Evolutionary conservation across 2,888 invertebrate genomes (phyloP).

Genomic region (Strigamia maritima): DNA sequence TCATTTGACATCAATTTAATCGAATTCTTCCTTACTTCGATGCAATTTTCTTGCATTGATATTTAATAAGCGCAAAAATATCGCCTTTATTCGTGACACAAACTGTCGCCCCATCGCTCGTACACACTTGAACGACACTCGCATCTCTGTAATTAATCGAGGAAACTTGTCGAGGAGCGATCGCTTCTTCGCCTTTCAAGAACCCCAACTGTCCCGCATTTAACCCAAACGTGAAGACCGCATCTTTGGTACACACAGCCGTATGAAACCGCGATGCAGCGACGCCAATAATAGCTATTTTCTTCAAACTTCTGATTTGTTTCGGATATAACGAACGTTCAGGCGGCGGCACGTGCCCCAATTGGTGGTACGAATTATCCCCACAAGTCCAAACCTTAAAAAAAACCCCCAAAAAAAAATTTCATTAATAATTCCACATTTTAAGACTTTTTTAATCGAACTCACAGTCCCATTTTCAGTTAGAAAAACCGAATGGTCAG

Average conservation of each 20-base stretch:
- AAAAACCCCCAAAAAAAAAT: background rate
- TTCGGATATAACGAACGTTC: slow-evolving; percentile 56
- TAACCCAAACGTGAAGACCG: slow-evolving; percentile 73
- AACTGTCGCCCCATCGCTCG: slow-evolving; percentile 67
- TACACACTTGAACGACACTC: slow-evolving; percentile 59
- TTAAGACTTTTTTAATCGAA: slow-evolving; percentile 34
- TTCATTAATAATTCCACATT: no score
- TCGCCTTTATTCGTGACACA: slow-evolving; percentile 65
- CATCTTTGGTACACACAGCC: slow-evolving; percentile 61
- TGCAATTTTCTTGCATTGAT: slow-evolving; percentile 66
- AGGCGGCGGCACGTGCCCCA: slow-evolving; percentile 60
- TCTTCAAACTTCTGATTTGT: slow-evolving; percentile 48
- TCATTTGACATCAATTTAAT: background rate
- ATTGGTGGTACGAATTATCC: slow-evolving; percentile 63
- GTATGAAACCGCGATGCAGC: slow-evolving; percentile 70
- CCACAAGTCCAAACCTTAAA: slow-evolving; percentile 62
- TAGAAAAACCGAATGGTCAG: slow-evolving; percentile 66
- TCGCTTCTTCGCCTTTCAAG: slow-evolving; percentile 51
- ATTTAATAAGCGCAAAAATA: slow-evolving; percentile 67
- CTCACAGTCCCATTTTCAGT: slow-evolving; percentile 63
- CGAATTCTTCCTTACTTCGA: slow-evolving; percentile 57
- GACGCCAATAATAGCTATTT: slow-evolving; percentile 56
- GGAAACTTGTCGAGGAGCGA: slow-evolving; percentile 49
- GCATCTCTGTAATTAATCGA: slow-evolving; percentile 53
- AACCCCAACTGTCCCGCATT: slow-evolving; percentile 78